Evolutionary conservation across 2,888 invertebrate genomes (phyloP), one percentile per base, ranked within the genome.

Genomic region (Drosophila melanosoma): DNA sequence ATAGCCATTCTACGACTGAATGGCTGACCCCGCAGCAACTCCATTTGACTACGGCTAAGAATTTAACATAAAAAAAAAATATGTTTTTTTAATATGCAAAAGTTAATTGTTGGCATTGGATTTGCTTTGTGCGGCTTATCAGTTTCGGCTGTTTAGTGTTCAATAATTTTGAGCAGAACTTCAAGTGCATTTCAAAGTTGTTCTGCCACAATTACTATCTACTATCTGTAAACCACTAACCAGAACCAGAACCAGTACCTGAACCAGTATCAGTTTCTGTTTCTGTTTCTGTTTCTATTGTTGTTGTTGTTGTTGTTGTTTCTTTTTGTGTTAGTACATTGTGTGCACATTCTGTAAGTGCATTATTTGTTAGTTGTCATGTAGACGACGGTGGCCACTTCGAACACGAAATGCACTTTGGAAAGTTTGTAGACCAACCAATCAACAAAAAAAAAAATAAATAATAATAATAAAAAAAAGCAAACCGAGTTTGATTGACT

Each of bases 121-220:
- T n/a, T 23, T 20, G 32, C 33, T 23, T 33, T n/a, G 57, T 6
- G 32, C 15, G 23, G 10, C n/a, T 60, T 73, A 53, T 74, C 67
- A 60, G 67, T 45, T 54, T 51, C 45, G 38, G 51, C 40, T 12
- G 35, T 10, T 23, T 26, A 38, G 56, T 62, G 33, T 69, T 74
- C 51, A 42, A 56, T 70, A 66, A 71, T 64, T 71, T 69, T 29
- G 49, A 52, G 17, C 38, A 53, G 42, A n/a, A 36, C 33, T 58
- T 87, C 82, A 82, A 85, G 85, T 87, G 85, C 85, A 87, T 89
- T 85, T 87, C 78, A 84, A 80, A 87, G 80, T 83, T 87, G 74
- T 69, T 51, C 59, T 59, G 36, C 57, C 60, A 29, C 15, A 53
- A 53, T 15, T 42, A 26, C 54, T 35, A 35, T 51, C 57, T 38